Evolutionary conservation across 2,888 invertebrate species (phyloP).

Genomic region (Drosophila atroscutellata): DNA sequence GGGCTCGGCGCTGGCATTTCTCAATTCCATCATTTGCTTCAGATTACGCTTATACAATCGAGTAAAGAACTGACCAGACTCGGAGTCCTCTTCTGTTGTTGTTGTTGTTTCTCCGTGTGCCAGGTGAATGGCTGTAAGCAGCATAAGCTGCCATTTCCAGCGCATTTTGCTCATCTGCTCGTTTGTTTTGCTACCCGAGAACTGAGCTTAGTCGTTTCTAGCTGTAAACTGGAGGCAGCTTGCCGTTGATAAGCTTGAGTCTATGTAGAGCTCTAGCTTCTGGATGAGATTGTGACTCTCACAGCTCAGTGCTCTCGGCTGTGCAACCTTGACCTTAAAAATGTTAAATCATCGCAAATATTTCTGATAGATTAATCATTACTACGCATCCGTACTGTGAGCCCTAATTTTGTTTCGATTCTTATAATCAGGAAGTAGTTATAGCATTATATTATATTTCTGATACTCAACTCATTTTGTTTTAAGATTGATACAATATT

Average conservation of each 20-base stretch:
- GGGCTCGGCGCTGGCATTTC: slow-evolving; percentile 67
- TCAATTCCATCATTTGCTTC: slow-evolving; percentile 61
- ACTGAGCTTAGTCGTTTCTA: slow-evolving; percentile 49
- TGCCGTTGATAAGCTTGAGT: slow-evolving; percentile 57
- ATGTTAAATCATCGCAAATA: slow-evolving; percentile 5
- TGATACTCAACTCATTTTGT: neutral
- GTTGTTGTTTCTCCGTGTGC: neutral
- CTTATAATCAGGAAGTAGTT: neutral
- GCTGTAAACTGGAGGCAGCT: slow-evolving; percentile 9
- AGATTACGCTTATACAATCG: slow-evolving; percentile 76
- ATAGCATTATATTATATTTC: neutral
- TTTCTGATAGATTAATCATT: slow-evolving; percentile 8
- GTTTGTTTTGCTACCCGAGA: slow-evolving; percentile 50
- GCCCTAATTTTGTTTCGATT: neutral
- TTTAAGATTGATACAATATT: neutral
- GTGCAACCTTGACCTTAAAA: slow-evolving; percentile 67
- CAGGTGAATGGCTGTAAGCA: slow-evolving; percentile 22
- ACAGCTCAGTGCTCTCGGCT: slow-evolving; percentile 1
- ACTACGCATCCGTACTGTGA: slow-evolving; percentile 48
- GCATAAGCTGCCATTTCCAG: slow-evolving; percentile 41
- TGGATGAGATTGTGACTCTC: slow-evolving; percentile 14
- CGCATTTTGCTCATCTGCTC: slow-evolving; percentile 49
- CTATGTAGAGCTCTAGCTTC: slow-evolving; percentile 9
- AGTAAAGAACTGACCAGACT: slow-evolving; percentile 57
- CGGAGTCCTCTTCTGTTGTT: slow-evolving; percentile 19